Evolutionary conservation across 30 jellyfish, hydroid and myxozoan genomes (phyloP).

Genomic region (Turritopsis dohrnii): DNA sequence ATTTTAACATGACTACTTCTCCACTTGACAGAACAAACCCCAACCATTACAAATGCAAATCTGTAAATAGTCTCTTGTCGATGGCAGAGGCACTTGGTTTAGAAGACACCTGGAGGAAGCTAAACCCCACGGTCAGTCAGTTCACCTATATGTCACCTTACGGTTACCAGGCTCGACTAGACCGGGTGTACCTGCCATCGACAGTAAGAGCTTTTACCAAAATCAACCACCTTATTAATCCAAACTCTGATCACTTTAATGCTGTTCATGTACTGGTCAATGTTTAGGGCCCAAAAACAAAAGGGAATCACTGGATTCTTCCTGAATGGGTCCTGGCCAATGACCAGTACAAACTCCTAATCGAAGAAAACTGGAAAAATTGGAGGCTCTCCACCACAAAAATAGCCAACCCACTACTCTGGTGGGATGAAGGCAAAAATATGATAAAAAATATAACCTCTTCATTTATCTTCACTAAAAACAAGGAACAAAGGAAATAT

Average conservation of each 20-base stretch:
- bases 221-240: background rate
- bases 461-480: too few relatives aligned
- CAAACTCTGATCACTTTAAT: background rate
- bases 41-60: background rate
- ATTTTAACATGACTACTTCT: background rate
- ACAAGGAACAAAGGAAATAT: too few relatives aligned
- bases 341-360: background rate
- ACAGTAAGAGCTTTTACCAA: background rate
- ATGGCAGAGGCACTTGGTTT: background rate
- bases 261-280: background rate
- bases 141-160: background rate
- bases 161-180: background rate
- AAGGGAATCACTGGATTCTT: background rate
- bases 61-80: background rate
- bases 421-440: too few relatives aligned
- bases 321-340: background rate
- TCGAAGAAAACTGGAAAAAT: background rate
- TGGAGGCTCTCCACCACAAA: background rate
- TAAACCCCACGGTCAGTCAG: background rate
- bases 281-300: background rate
- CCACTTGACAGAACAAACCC: background rate
- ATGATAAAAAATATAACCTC: too few relatives aligned
- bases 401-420: too few relatives aligned
- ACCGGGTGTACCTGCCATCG: background rate
- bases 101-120: background rate